Evolutionary conservation across 2,888 invertebrate genomes (phyloP).

Genomic region (Epinotia brunnichana): DNA sequence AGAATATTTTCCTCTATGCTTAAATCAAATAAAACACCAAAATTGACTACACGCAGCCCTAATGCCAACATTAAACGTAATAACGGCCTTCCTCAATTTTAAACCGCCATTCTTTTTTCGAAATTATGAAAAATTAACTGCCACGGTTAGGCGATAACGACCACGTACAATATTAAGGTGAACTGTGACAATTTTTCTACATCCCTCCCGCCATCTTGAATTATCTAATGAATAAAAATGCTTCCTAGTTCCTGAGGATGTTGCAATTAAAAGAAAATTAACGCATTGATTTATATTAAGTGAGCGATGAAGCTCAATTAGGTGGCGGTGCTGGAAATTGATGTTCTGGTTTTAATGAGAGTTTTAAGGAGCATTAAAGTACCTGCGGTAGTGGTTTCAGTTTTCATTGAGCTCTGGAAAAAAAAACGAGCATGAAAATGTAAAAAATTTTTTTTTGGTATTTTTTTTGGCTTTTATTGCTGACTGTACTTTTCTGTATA

Average conservation of each 20-base stretch:
- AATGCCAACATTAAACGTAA: constrained; percentile 33
- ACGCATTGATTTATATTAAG: constrained; percentile 49
- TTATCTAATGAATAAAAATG: constrained; percentile 84
- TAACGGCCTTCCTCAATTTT: constrained; percentile 44
- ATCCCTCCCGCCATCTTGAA: constrained; percentile 71
- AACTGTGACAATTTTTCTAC: constrained; percentile 78
- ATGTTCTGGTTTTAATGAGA: background rate
- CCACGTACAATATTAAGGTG: constrained; percentile 82
- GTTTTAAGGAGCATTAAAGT: background rate
- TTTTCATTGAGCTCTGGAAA: background rate
- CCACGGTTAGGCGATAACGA: constrained; percentile 66
- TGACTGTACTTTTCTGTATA: too few relatives aligned
- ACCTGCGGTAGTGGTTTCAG: background rate
- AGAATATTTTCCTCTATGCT: background rate
- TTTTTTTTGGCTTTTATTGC: too few relatives aligned
- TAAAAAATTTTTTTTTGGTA: too few relatives aligned
- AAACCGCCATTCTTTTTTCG: constrained; percentile 54
- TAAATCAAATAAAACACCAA: constrained; percentile 3
- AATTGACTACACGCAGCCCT: constrained; percentile 5
- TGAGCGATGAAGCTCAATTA: constrained; percentile 25
- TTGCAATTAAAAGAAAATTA: constrained; percentile 73
- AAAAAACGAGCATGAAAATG: background rate
- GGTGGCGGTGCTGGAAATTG: constrained; percentile 6
- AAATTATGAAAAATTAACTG: constrained; percentile 82
- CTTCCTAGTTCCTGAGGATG: constrained; percentile 66